Conservation (phyloP, 2,113 vertebrate genomes). For the Dromiciops gliroides region DNA sequence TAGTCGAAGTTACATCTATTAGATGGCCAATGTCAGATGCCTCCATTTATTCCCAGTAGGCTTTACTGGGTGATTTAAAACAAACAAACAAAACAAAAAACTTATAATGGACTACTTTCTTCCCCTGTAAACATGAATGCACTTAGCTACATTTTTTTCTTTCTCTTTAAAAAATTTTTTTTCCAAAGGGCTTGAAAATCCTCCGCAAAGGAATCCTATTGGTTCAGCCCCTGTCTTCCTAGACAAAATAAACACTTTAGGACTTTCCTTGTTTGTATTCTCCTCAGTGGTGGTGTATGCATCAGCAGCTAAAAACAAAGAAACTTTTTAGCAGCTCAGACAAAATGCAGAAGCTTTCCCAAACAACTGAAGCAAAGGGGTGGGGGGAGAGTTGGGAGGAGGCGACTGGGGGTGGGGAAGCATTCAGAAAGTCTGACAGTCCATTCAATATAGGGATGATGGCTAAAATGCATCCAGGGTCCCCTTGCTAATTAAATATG, state of each 20-base stretch:
- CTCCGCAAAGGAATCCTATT: slow-evolving; percentile 82
- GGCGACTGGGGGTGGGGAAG: slow-evolving; percentile 81
- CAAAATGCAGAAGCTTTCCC: slow-evolving; percentile 91
- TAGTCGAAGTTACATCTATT: background rate
- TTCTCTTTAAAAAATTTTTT: slow-evolving; percentile 52
- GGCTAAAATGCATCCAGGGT: slow-evolving; percentile 89
- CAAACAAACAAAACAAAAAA: slow-evolving; percentile 2
- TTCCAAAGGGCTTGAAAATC: slow-evolving; percentile 82
- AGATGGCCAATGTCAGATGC: background rate
- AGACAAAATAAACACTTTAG: slow-evolving; percentile 94
- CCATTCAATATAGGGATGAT: slow-evolving; percentile 92
- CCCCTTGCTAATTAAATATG: slow-evolving; percentile 97
- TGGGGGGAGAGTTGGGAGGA: slow-evolving; percentile 64
- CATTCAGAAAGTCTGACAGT: slow-evolving; percentile 92
- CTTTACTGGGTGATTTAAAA: background rate
- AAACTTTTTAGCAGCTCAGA: slow-evolving; percentile 92
- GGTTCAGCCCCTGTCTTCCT: slow-evolving; percentile 83
- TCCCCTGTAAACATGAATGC: background rate
- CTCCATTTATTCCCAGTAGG: background rate
- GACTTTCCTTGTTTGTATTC: slow-evolving; percentile 94
- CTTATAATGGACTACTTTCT: slow-evolving; percentile 16
- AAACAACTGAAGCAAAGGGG: slow-evolving; percentile 83
- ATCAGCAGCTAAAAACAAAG: slow-evolving; percentile 97
- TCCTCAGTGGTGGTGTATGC: slow-evolving; percentile 90
- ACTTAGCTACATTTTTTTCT: slow-evolving; percentile 46